Conservation (phyloP, 2,797 vertebrate genomes). For the Myripristis murdjan region DNA sequence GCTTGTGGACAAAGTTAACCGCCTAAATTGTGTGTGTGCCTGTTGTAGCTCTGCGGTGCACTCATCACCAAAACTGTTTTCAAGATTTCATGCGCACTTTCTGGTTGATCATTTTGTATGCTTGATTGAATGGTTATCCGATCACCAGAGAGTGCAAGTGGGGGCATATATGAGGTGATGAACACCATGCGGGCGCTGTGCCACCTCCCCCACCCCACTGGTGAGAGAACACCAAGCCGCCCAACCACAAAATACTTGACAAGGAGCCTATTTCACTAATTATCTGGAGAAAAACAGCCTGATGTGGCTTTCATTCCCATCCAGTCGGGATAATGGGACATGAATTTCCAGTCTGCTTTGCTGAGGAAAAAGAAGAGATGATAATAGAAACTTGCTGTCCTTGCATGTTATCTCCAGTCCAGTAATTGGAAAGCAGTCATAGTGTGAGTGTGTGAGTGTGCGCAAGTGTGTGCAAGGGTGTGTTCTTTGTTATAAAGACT, state of each 20-base stretch:
- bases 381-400: constrained; percentile 57
- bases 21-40: no score
- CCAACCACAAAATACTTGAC: constrained; percentile 50
- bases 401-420: constrained; percentile 57
- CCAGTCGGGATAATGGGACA: constrained; percentile 37
- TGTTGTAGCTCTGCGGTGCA: no score
- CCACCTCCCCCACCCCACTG: not conserved
- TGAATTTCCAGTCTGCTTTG: constrained; percentile 37
- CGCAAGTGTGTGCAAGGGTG: constrained; percentile 14
- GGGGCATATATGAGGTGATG: constrained; percentile 16
- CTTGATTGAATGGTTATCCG: no score
- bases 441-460: constrained; percentile 13
- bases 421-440: constrained; percentile 64
- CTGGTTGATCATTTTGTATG: no score
- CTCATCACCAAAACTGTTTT: no score
- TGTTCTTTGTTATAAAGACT: constrained; percentile 30
- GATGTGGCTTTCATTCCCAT: constrained; percentile 29
- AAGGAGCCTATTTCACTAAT: constrained; percentile 65
- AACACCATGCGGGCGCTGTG: not conserved
- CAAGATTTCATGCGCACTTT: no score
- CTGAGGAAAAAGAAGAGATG: constrained; percentile 25
- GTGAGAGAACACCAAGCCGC: constrained; percentile 30
- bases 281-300: constrained; percentile 40
- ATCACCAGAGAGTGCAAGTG: constrained; percentile 9
- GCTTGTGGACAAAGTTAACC: no score